phyloP scores from a whole-genome alignment of 2,888 invertebrate genomes.

The Drosophila kambysellisi region DNA sequence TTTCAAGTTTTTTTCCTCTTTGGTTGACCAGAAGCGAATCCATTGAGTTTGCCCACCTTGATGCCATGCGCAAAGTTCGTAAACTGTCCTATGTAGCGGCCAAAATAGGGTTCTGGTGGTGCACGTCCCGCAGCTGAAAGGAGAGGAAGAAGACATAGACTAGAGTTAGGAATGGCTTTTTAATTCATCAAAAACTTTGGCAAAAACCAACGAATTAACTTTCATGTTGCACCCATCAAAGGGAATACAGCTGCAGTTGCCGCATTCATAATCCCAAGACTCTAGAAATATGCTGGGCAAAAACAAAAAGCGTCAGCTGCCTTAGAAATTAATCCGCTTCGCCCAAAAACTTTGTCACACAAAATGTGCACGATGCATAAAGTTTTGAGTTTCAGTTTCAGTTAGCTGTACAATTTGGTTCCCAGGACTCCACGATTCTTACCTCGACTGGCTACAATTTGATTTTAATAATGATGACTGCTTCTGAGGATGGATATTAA shows the following conservation, averaged over 20 bases:
- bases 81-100: constrained; percentile 90
- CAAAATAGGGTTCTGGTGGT: constrained; percentile 90
- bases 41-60: constrained; percentile 77
- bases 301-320: constrained; percentile 47
- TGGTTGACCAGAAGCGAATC: neutral
- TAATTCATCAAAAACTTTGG: constrained; percentile 21
- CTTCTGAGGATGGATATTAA: constrained; percentile 7
- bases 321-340: constrained; percentile 71
- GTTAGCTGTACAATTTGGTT: constrained; percentile 19
- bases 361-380: constrained; percentile 53
- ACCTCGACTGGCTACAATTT: constrained; percentile 33
- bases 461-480: constrained; percentile 32
- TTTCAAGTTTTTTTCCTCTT: neutral
- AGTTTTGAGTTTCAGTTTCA: constrained; percentile 45
- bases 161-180: constrained; percentile 16
- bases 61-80: constrained; percentile 92
- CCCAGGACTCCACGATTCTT: constrained; percentile 12
- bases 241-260: constrained; percentile 34
- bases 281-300: constrained; percentile 34
- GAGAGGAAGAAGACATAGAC: neutral
- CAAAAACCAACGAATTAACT: constrained; percentile 10
- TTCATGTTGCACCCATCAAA: constrained; percentile 16
- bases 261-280: constrained; percentile 66
- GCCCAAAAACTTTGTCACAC: constrained; percentile 53
- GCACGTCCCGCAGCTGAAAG: constrained; percentile 80